Percentiles rank a stretch among this genome's conserved stretches.
phyloP scores from a whole-genome alignment of 2,888 invertebrate species.

The Erpobdella octoculata region DNA sequence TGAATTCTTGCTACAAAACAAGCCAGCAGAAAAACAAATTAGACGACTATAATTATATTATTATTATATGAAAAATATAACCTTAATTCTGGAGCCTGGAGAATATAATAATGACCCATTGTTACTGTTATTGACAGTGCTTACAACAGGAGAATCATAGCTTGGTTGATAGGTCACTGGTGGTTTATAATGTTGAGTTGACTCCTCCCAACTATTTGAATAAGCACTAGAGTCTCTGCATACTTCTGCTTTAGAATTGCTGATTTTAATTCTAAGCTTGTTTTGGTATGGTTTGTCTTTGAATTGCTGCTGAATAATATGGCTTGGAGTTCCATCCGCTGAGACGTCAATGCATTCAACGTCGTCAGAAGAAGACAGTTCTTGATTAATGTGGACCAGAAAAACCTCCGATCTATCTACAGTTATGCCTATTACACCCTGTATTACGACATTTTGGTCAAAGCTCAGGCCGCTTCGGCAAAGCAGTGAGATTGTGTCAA shows the following conservation, averaged over 20 bases:
- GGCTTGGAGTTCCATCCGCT: not conserved
- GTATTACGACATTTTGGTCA: constrained; percentile 4
- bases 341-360: not conserved
- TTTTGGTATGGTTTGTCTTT: not conserved
- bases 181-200: not conserved
- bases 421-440: constrained; percentile 26
- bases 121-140: not conserved
- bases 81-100: too few relatives aligned
- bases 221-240: not conserved
- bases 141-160: constrained; percentile 9
- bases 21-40: too few relatives aligned
- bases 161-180: constrained; percentile 19
- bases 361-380: constrained; percentile 19
- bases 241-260: constrained; percentile 4
- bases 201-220: not conserved
- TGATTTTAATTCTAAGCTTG: not conserved
- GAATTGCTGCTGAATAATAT: not conserved
- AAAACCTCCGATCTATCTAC: constrained; percentile 24
- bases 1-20: too few relatives aligned
- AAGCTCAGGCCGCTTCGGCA: constrained; percentile 23
- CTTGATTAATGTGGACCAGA: constrained; percentile 27
- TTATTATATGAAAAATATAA: too few relatives aligned
- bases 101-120: too few relatives aligned
- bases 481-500: constrained; percentile 20
- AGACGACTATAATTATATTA: too few relatives aligned